A percentile compares a stretch with the other conserved stretches of the same genome.
Conservation (phyloP, 1,140 invertebrate genomes). For the Muscidifurax raptorellus region DNA sequence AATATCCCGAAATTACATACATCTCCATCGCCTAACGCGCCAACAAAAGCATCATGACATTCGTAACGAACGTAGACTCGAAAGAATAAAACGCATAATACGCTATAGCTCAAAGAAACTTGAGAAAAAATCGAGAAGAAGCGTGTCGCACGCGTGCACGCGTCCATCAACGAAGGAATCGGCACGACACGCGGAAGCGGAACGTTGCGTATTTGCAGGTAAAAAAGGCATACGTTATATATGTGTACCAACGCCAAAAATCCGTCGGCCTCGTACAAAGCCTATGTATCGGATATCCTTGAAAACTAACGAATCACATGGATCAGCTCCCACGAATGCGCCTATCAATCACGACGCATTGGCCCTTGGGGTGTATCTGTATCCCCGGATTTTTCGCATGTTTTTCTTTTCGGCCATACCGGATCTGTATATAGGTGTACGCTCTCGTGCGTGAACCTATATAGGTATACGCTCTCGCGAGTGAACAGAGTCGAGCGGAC, state of each 20-base stretch:
- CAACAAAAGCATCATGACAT: not conserved
- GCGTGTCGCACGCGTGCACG: not conserved
- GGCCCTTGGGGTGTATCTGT: not conserved
- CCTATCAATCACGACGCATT: conserved; percentile 61
- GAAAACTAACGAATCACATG: conserved; percentile 59
- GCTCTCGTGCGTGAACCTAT: conserved; percentile 14
- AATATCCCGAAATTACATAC: not conserved
- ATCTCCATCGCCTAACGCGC: not conserved
- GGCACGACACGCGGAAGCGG: not conserved
- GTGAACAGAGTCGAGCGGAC: conserved; percentile 33
- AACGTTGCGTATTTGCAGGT: not conserved
- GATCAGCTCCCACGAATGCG: conserved; percentile 60
- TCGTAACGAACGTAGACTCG: conserved; percentile 14
- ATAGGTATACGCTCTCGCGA: not conserved
- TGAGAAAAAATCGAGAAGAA: not conserved
- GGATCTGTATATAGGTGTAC: conserved; percentile 8
- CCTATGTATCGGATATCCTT: conserved; percentile 42
- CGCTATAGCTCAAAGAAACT: not conserved
- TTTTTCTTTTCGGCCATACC: not conserved
- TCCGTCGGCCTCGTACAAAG: not conserved
- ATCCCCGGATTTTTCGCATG: conserved; percentile 41
- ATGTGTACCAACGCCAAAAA: conserved; percentile 2
- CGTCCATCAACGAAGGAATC: not conserved
- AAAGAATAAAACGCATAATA: not conserved
- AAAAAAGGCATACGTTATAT: not conserved